Percentiles rank a stretch among this genome's conserved stretches.
Evolutionary conservation across 2,888 invertebrate species (phyloP).

Genomic region (Pilophorus perplexus): DNA sequence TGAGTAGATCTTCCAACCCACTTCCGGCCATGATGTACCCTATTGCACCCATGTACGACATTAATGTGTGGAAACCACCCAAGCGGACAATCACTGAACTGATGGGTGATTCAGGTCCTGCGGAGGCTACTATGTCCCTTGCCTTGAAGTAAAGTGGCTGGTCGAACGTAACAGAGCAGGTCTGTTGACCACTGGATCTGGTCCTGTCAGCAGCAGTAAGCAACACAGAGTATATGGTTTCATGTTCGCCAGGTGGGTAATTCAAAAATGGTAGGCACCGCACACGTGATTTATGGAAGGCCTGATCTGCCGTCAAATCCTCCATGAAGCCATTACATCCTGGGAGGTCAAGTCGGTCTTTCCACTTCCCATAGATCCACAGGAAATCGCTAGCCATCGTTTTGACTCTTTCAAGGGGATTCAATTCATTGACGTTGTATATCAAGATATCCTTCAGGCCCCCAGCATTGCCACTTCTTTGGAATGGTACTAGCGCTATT

Average conservation of each 20-base stretch:
- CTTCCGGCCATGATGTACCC: conserved; percentile 49
- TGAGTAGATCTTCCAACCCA: conserved; percentile 51
- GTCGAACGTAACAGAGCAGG: conserved; percentile 11
- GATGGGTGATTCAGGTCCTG: not conserved
- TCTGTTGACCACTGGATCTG: not conserved
- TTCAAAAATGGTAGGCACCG: conserved; percentile 51
- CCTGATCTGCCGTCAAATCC: conserved; percentile 47
- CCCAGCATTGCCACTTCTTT: not conserved
- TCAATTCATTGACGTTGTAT: not conserved
- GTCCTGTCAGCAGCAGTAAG: not conserved
- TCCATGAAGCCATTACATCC: conserved; percentile 51
- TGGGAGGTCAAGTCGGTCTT: conserved; percentile 16
- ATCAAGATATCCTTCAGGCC: not conserved
- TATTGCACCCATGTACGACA: not conserved
- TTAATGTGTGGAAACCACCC: conserved; percentile 10
- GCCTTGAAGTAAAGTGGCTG: conserved; percentile 20
- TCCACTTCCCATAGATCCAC: conserved; percentile 4
- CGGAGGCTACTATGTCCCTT: not conserved
- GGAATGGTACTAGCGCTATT: too few species aligned
- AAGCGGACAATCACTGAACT: not conserved
- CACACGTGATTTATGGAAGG: conserved; percentile 48
- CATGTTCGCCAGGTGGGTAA: conserved; percentile 36
- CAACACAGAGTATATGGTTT: conserved; percentile 10
- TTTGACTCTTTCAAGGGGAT: too few species aligned
- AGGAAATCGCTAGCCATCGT: not conserved